Conservation (phyloP, 1,140 invertebrate genomes). For the Gonatopus flavifemur region DNA sequence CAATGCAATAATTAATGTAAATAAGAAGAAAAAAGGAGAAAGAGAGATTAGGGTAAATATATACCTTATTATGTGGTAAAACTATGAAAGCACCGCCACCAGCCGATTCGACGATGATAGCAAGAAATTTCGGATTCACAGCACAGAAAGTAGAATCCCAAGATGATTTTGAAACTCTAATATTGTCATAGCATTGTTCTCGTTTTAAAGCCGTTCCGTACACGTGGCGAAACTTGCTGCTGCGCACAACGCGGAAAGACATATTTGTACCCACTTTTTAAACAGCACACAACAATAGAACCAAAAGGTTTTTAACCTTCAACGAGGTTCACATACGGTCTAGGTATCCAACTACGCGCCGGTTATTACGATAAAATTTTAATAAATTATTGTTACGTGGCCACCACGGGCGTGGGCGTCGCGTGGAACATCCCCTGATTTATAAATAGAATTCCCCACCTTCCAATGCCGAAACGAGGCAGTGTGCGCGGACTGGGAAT, state of each 20-base stretch:
- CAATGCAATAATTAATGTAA: background rate
- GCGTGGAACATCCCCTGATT: conserved; percentile 50
- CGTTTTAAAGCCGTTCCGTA: conserved; percentile 95
- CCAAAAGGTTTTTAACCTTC: conserved; percentile 17
- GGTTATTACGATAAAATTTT: conserved; percentile 22
- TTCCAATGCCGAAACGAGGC: conserved; percentile 35
- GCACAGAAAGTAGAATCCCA: conserved; percentile 99
- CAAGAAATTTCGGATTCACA: conserved; percentile 99
- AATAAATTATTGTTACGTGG: conserved; percentile 43
- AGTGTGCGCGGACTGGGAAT: conserved; percentile 46
- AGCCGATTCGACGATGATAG: conserved; percentile 97
- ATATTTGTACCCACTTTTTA: conserved; percentile 60
- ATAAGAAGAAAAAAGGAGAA: background rate
- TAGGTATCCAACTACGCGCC: too few species aligned
- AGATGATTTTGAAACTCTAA: conserved; percentile 96
- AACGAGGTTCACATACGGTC: background rate
- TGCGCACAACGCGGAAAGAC: conserved; percentile 94
- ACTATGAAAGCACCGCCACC: conserved; percentile 99
- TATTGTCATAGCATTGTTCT: conserved; percentile 99
- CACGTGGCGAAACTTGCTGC: conserved; percentile 98
- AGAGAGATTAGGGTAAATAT: background rate
- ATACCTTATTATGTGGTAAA: conserved; percentile 86
- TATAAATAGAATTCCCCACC: conserved; percentile 53
- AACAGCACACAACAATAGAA: conserved; percentile 17
- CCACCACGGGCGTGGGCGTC: conserved; percentile 47